phyloP scores from a whole-genome alignment of 2,113 vertebrate genomes.

The Smithornis capensis region DNA sequence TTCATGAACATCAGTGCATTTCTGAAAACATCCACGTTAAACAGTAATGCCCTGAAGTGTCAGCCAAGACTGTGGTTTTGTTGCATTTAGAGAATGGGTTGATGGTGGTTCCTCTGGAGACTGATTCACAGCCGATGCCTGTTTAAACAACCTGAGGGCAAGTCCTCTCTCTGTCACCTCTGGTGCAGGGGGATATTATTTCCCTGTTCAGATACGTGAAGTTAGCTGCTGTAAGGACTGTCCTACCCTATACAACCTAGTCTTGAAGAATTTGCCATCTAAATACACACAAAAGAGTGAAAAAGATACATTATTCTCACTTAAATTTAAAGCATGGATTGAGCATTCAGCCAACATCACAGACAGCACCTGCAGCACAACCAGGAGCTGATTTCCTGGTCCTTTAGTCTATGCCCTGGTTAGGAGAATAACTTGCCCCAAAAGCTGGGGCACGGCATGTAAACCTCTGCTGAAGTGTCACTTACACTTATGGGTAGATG shows the following conservation, averaged over 20 bases:
- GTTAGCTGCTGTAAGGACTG: neutral
- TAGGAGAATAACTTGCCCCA: neutral
- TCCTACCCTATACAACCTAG: neutral
- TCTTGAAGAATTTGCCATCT: neutral
- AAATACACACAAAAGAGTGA: neutral
- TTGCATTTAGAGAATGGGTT: neutral
- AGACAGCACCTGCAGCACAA: neutral
- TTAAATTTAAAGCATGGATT: neutral
- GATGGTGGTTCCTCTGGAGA: neutral
- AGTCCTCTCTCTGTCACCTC: neutral
- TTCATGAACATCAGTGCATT: neutral
- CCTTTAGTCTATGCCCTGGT: neutral
- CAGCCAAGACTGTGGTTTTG: neutral
- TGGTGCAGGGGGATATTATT: neutral
- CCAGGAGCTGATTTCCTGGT: neutral
- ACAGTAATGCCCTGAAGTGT: neutral
- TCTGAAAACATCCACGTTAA: neutral
- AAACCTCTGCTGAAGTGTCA: neutral
- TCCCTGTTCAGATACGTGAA: neutral
- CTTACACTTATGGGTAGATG: neutral
- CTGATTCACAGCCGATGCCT: neutral
- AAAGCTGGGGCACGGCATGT: neutral
- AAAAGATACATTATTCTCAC: neutral
- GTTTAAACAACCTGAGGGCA: neutral
- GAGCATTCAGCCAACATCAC: neutral